Evolutionary conservation across 2,797 vertebrate genomes (phyloP), one percentile per base, ranked within the genome.

Genomic region (Vultur gryphus): DNA sequence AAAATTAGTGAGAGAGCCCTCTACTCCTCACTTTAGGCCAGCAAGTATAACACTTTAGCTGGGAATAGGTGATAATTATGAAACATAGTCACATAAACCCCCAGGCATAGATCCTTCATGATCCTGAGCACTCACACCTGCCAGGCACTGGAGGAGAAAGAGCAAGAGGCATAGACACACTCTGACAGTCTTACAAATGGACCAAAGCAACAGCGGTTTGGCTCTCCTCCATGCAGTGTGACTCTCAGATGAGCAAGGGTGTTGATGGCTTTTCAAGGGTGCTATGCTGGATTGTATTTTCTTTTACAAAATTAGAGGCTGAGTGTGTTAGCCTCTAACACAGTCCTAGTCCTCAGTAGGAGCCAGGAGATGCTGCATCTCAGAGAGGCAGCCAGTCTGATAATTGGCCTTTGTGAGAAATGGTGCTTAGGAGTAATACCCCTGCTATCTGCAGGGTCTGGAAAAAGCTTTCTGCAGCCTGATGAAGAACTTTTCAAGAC

Each of bases 1-100:
- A 97, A 89, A 33, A 49, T 35, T 72, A 80, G 37, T 95, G 96
- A 93, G 85, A 95, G 88, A 64, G 94, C 65, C 89, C 87, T 96
- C 67, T 61, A 29, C 59, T 90, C 65, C 44, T 93, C 85, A 67
- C 83, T 93, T 84, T 72, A 89, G 91, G 88, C 58, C 52, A 94
- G 79, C 48, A 81, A 67, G 46, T 91, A 11, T 20, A 58, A 29
- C 11, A 16, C 11, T 76, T 64, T 23, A 67, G 16, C 11, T 86
- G 39, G 13, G 55, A 95, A 66, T 44, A 59, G 13, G 41, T 69
- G 37, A 69, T 88, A 51, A 84, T 58, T 62, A n/a, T 52, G 55
- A 88, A 91, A 69, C 26, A 78, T 1, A 26, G 73, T 31, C 46
- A 73, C 44, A 65, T 13, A 76, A 88, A 69, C 19, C 37, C 37